Evolutionary conservation across 2,888 invertebrate species (phyloP).

Genomic region (Corythucha ciliata): DNA sequence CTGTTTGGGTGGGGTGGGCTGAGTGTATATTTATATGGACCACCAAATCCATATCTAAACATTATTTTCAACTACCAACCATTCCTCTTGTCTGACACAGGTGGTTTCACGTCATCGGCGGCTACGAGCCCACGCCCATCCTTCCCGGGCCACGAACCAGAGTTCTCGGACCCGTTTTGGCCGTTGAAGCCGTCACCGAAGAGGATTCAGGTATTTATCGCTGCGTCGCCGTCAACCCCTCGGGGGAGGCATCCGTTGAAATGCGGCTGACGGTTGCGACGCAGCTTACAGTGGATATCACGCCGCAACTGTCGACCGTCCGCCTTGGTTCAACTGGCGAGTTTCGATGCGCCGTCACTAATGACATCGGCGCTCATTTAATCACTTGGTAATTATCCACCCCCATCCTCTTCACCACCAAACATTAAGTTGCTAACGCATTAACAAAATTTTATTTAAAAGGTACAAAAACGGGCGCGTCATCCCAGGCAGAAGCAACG

Average conservation of each 20-base stretch:
- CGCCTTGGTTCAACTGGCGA: slow-evolving; percentile 66
- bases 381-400: slow-evolving; percentile 27
- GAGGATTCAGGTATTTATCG: slow-evolving; percentile 61
- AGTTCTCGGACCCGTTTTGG: slow-evolving; percentile 57
- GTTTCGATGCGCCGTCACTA: slow-evolving; percentile 55
- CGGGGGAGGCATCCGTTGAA: slow-evolving; percentile 61
- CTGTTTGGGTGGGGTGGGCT: too few relatives aligned
- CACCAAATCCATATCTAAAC: too few relatives aligned
- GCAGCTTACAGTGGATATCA: slow-evolving; percentile 47
- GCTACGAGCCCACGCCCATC: slow-evolving; percentile 52
- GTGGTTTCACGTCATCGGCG: slow-evolving; percentile 58
- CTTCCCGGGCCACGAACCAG: slow-evolving; percentile 55
- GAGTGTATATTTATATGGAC: too few relatives aligned
- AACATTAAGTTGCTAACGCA: background rate
- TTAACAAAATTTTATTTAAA: slow-evolving; percentile 33
- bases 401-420: background rate
- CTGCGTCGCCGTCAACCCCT: slow-evolving; percentile 58
- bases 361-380: slow-evolving; percentile 46
- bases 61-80: too few relatives aligned
- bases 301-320: slow-evolving; percentile 56
- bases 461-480: slow-evolving; percentile 50
- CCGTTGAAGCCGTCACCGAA: slow-evolving; percentile 59
- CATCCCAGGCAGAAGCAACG: slow-evolving; percentile 52
- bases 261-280: slow-evolving; percentile 55
- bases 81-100: too few relatives aligned